Percentiles rank a stretch among this genome's conserved stretches.
These are phyloP conservation scores for Ceratoteleas bidentatus DNA, from an alignment of 1,140 invertebrate species.

Conservation along the genomic window DNA sequence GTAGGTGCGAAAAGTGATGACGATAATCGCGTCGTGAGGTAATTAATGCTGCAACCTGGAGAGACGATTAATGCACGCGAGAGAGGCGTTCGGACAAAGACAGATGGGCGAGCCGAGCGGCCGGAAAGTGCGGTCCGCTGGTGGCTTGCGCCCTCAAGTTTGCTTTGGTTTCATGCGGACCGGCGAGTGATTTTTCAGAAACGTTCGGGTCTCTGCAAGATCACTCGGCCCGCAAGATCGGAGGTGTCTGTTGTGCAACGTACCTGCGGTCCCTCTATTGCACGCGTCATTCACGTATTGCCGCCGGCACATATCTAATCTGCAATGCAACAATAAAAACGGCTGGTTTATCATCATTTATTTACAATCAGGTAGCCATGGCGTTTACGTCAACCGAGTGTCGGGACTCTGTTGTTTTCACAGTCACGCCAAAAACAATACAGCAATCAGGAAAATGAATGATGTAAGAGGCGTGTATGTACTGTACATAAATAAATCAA, in stretches of 20 bases:
- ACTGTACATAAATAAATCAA: constrained; percentile 43
- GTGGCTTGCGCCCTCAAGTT: no score
- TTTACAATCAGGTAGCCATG: constrained; percentile 49
- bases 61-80: constrained; percentile 58
- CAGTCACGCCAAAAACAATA: constrained; percentile 15
- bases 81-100: constrained; percentile 57
- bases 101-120: constrained; percentile 30
- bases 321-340: constrained; percentile 85
- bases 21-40: constrained; percentile 53
- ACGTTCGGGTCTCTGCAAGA: constrained; percentile 9
- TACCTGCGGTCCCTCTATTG: constrained; percentile 99
- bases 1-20: constrained; percentile 59
- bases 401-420: constrained; percentile 44
- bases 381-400: constrained; percentile 72
- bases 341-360: constrained; percentile 75
- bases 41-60: constrained; percentile 64
- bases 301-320: constrained; percentile 99
- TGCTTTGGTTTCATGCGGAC: no score
- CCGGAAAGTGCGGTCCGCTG: no score
- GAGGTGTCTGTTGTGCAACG: constrained; percentile 77
- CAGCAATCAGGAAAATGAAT: constrained; percentile 26
- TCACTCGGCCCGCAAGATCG: constrained; percentile 17
- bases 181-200: constrained; percentile 59
- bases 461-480: constrained; percentile 29
- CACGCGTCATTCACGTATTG: constrained; percentile 96